Base-by-base conservation (phyloP, 1,140 invertebrate genomes). In the Rhyzopertha dominica region DNA sequence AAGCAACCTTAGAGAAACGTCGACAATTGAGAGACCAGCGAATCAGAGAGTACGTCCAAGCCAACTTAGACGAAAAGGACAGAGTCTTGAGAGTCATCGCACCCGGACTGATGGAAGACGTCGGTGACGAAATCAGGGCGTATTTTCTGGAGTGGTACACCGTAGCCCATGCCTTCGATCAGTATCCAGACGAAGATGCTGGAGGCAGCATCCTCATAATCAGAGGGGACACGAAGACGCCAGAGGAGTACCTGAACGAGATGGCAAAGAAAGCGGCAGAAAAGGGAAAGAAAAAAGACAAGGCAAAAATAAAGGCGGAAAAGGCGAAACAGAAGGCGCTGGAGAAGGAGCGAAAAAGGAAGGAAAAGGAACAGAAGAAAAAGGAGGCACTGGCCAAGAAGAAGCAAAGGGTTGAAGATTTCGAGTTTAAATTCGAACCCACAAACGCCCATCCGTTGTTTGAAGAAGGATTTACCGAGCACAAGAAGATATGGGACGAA, bases 61-160 rank as follows among this genome's bases (percentile, higher is more conserved):
- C 72, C n/a, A 74, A 69, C 37, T 47, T 71, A 9, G 73, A 75
- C 38, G 78, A 82, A 62, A 71, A 74, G 47, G 58, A 64, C 1
- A 69, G 73, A 40, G 71, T 82, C 8, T 51, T 78, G 28, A 69
- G 70, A 60, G 61, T 76, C 2, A 66, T 73, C 37, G 71, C 72
- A 36, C 75, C 76, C 1, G 70, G 74, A 40, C 63, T 84, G 26
- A 74, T 81, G 67, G 81, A 85, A 53, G 81, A 84, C 54, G 82
- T 84, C 45, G 73, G 74, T 1, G 76, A 77, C 39, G 80, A 85
- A 63, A 78, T 85, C 47, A 74, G 78, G 35, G 73, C 73, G 34
- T 85, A 82, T 82, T 78, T 82, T 49, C 45, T 62, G 5, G 55
- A 75, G 41, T 84, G 81, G 51, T 80, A 77, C 58, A 45, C 67